A percentile compares a stretch with the other conserved stretches of the same genome.
Evolutionary conservation across 2,888 invertebrate species (phyloP).

Genomic region (Chymomyza procnemis): DNA sequence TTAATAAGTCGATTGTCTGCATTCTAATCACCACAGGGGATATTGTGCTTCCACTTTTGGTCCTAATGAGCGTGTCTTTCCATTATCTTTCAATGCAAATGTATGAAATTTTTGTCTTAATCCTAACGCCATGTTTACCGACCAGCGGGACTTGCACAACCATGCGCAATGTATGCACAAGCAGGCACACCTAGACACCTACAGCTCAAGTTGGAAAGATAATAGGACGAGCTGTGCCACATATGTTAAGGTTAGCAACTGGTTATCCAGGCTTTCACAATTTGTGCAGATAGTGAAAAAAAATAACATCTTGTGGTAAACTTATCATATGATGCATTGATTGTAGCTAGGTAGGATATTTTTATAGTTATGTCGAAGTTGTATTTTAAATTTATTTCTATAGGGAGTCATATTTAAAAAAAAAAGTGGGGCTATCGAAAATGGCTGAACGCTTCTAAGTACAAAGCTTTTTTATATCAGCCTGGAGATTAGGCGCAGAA

Average conservation of each 20-base stretch:
- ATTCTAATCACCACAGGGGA: conserved; percentile 53
- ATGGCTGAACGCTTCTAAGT: too few relatives aligned
- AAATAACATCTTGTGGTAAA: conserved; percentile 2
- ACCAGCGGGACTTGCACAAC: conserved; percentile 51
- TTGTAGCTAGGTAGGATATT: background rate
- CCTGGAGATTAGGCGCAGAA: too few relatives aligned
- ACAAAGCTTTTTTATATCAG: too few relatives aligned
- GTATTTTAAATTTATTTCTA: too few relatives aligned
- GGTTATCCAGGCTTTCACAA: conserved; percentile 48
- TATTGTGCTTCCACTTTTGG: conserved; percentile 17
- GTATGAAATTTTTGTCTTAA: conserved; percentile 52
- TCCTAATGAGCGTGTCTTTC: conserved; percentile 57
- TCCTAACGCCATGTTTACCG: conserved; percentile 60
- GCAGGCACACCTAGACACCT: background rate
- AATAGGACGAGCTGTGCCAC: conserved; percentile 16
- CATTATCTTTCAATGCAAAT: conserved; percentile 57
- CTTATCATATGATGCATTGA: background rate
- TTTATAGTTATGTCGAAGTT: background rate
- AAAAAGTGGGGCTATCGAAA: too few relatives aligned
- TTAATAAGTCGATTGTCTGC: conserved; percentile 71
- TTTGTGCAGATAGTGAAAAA: conserved; percentile 49
- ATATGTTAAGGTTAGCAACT: conserved; percentile 43
- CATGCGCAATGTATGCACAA: conserved; percentile 31
- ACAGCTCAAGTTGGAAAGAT: conserved; percentile 15
- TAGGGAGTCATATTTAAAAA: too few relatives aligned